A percentile compares a stretch with the other conserved stretches of the same genome.
Evolutionary conservation across 1,140 invertebrate species (phyloP).

Genomic region (Ostrea edulis): DNA sequence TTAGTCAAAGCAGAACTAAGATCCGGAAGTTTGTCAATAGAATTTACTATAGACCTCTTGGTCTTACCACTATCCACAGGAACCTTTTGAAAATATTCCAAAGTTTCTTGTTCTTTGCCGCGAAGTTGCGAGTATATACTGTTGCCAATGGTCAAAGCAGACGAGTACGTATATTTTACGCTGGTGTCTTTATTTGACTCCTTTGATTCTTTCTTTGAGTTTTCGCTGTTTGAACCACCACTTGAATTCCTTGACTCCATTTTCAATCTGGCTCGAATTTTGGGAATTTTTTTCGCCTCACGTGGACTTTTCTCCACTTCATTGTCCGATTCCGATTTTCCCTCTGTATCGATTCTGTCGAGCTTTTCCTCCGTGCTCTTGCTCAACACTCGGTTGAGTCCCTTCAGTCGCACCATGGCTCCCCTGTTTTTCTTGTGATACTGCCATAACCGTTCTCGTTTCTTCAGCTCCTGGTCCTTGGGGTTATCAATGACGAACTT

Average conservation of each 20-base stretch:
- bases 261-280: neutral
- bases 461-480: slow-evolving; percentile 49
- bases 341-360: neutral
- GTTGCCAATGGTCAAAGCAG: slow-evolving; percentile 50
- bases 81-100: neutral
- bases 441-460: slow-evolving; percentile 49
- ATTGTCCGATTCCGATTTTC: slow-evolving; percentile 12
- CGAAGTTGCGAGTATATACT: slow-evolving; percentile 49
- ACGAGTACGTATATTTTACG: slow-evolving; percentile 48
- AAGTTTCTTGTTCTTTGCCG: slow-evolving; percentile 16
- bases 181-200: slow-evolving; percentile 26
- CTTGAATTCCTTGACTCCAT: slow-evolving; percentile 34
- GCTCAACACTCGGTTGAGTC: neutral
- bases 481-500: slow-evolving; percentile 53
- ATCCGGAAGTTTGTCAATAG: slow-evolving; percentile 52
- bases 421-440: slow-evolving; percentile 55
- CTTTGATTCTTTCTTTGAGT: slow-evolving; percentile 19
- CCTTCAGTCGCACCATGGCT: slow-evolving; percentile 35
- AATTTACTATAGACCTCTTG: slow-evolving; percentile 44
- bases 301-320: slow-evolving; percentile 4
- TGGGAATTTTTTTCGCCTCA: neutral
- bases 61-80: neutral
- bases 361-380: neutral
- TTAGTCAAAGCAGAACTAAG: slow-evolving; percentile 48
- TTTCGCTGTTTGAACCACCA: neutral